Evolutionary conservation across 2,113 vertebrate species (phyloP), one percentile per base, ranked within the genome.

Genomic region (Triplophysa siluroides): DNA sequence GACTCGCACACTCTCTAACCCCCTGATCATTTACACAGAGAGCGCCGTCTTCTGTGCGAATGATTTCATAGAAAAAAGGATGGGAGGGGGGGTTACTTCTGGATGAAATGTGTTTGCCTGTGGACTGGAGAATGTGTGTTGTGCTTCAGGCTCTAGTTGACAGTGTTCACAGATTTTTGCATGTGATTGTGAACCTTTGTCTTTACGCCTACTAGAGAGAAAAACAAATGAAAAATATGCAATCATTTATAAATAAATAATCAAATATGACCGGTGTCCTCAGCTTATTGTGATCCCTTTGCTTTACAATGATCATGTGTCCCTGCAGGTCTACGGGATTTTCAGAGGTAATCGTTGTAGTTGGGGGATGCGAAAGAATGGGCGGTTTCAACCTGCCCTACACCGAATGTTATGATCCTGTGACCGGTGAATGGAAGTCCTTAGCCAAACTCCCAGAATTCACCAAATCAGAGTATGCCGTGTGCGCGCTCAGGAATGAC

Each of bases 341-440:
- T 89, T 97, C 97, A 8, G 97, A 99, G 89, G 97, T 99, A 84
- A 98, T 99, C 75, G 97, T 99, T 86, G 96, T 99, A 58, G 97
- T 99, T 10, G 98, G 98, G 73, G 98, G 98, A 70, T 99, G 98
- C 86, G 98, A 99, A 88, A 92, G 98, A 82, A 91, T 97, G 19
- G 98, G 98, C 50, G 98, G 97, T 54, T 99, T 99, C 92, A 99
- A 99, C 89, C 91, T 99, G 86, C 98, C 98, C 0, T 99, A 99
- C 73, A 99, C 95, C 0, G 98, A 99, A 87, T 99, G 98, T 90
- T 99, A 97, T 21, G 98, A 99, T 85, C 98, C 98, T 4, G 95
- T 98, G 76, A 98, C 97, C 26, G 97, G 98, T 84, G 97, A 98
- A 16, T 99, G 98, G 98, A 99, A 96, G 78, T 97, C 98, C 0